These are phyloP conservation scores for Muntiacus muntjak DNA, from an alignment of 2,113 vertebrate species.

Conservation along the genomic window DNA sequence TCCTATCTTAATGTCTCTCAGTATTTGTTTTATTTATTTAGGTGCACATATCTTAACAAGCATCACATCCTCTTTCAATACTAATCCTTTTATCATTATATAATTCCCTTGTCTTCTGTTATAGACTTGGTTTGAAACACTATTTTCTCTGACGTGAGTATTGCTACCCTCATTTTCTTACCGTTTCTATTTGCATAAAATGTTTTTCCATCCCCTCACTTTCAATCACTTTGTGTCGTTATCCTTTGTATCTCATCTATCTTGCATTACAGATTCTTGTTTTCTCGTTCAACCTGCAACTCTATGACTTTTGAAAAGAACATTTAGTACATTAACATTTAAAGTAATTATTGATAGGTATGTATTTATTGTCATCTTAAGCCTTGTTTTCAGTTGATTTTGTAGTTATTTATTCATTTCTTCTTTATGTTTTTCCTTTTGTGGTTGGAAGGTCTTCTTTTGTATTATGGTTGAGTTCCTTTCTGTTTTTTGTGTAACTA, in stretches of 20 bases:
- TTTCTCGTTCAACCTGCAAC: background rate
- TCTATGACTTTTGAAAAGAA: background rate
- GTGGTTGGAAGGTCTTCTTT: background rate
- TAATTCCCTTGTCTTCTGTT: background rate
- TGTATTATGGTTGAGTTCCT: background rate
- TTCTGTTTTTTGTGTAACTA: background rate
- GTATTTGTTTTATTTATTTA: background rate
- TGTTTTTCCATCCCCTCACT: background rate
- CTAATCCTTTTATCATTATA: background rate
- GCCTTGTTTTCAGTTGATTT: background rate
- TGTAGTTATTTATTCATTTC: background rate
- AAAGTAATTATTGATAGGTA: background rate
- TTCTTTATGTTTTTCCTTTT: background rate
- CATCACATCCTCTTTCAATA: background rate
- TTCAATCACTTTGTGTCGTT: background rate
- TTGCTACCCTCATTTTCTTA: background rate
- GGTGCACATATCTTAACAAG: background rate
- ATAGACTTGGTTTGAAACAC: background rate
- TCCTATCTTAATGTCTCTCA: background rate
- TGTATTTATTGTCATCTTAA: background rate
- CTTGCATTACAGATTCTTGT: background rate
- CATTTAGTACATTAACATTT: background rate
- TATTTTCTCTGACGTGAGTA: background rate
- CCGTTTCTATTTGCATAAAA: background rate
- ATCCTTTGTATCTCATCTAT: background rate